Percentiles rank a stretch among this genome's conserved stretches.
These are phyloP conservation scores for Lysiphlebus fabarum DNA, from an alignment of 1,140 invertebrate species.

Conservation along the genomic window DNA sequence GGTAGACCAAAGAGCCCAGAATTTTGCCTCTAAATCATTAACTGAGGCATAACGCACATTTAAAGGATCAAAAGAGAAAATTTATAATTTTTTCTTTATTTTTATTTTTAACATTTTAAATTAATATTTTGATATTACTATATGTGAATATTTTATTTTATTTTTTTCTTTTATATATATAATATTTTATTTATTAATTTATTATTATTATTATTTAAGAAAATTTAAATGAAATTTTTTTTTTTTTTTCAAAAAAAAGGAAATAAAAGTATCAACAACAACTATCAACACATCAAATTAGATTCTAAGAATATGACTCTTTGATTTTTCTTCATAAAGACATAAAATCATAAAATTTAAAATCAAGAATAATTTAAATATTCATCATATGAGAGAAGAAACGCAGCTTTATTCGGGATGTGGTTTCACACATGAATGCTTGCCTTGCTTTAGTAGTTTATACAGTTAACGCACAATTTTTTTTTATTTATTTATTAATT, in stretches of 20 bases:
- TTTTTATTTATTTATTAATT: too few species aligned
- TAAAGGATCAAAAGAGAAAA: conserved; percentile 47
- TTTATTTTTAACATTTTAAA: conserved; percentile 7
- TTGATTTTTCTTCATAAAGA: conserved; percentile 16
- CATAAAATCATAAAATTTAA: conserved; percentile 13
- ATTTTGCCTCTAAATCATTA: conserved; percentile 46
- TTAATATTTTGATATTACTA: too few species aligned
- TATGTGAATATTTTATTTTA: not conserved
- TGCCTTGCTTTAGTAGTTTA: conserved; percentile 7
- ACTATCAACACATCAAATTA: not conserved
- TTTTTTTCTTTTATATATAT: not conserved
- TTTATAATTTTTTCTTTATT: conserved; percentile 36
- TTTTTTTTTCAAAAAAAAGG: too few species aligned
- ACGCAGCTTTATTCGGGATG: conserved; percentile 17
- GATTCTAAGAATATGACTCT: conserved; percentile 12
- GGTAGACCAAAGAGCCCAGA: conserved; percentile 15
- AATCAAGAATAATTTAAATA: conserved; percentile 14
- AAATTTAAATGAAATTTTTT: not conserved
- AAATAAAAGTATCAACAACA: not conserved
- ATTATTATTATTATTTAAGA: not conserved
- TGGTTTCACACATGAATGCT: conserved; percentile 15
- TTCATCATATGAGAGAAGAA: conserved; percentile 4
- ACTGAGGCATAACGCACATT: conserved; percentile 43
- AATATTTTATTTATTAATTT: conserved; percentile 1
- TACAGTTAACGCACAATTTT: too few species aligned